Conservation (phyloP, 23 tunicate species). For the Ascidia mentula region DNA sequence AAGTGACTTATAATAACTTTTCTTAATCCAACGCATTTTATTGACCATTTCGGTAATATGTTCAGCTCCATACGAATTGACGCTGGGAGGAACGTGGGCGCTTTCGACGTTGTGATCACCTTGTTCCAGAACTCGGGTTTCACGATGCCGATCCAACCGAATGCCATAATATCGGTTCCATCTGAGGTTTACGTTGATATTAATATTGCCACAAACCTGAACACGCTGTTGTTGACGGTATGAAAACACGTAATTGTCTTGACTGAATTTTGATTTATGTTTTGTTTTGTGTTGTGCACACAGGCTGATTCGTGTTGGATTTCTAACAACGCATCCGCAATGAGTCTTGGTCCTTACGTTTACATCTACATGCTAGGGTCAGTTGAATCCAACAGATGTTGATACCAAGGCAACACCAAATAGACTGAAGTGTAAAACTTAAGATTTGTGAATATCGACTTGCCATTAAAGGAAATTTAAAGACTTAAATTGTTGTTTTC, state of each 20-base stretch:
- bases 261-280: no score
- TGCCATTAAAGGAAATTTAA: no score
- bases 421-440: no score
- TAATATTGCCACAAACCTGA: neutral
- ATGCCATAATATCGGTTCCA: neutral
- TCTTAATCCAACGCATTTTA: no score
- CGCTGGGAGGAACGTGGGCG: neutral
- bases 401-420: neutral
- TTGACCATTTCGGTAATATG: neutral
- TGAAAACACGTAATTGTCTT: no score
- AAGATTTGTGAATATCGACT: no score
- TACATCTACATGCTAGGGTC: no score
- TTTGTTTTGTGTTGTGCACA: no score
- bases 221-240: neutral
- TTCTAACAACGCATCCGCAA: neutral
- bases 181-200: slow-evolving; percentile 5
- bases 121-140: neutral
- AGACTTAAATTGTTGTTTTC: no score
- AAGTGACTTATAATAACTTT: no score
- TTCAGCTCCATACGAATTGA: neutral
- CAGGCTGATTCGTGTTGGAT: neutral
- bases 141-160: neutral
- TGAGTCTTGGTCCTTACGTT: neutral
- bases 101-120: neutral
- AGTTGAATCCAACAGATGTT: neutral